These are phyloP conservation scores for Artemia franciscana DNA, from an alignment of 1,140 invertebrate species.

Conservation along the genomic window DNA sequence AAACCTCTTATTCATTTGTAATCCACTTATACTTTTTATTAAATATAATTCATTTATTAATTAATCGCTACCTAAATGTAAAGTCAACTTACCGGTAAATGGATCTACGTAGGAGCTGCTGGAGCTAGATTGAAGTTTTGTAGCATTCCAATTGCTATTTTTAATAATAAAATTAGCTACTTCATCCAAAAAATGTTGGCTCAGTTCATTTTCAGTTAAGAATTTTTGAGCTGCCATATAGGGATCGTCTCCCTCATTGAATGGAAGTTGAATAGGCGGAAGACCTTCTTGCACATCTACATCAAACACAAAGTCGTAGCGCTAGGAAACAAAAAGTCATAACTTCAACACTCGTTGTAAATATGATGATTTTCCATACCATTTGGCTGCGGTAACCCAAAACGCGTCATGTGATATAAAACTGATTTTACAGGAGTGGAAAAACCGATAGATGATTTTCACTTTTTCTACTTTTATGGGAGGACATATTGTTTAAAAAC, in stretches of 20 bases:
- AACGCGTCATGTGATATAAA: constrained; percentile 2
- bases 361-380: too few relatives aligned
- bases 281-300: constrained; percentile 77
- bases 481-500: too few relatives aligned
- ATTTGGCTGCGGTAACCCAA: too few relatives aligned
- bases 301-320: constrained; percentile 86
- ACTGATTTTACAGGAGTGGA: neutral
- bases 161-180: constrained; percentile 85
- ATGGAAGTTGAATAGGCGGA: constrained; percentile 69
- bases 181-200: constrained; percentile 69
- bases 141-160: constrained; percentile 29
- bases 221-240: constrained; percentile 38
- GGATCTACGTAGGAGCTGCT: constrained; percentile 31
- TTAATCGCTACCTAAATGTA: too few relatives aligned
- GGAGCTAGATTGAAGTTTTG: constrained; percentile 5
- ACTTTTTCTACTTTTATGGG: too few relatives aligned
- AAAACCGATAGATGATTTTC: too few relatives aligned
- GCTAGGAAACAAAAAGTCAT: constrained; percentile 27
- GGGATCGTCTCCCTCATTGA: constrained; percentile 46
- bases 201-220: constrained; percentile 45
- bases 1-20: too few relatives aligned
- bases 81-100: constrained; percentile 37
- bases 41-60: too few relatives aligned
- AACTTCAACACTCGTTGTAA: too few relatives aligned
- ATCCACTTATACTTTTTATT: too few relatives aligned